Evolutionary conservation across 2,113 vertebrate genomes (phyloP).

Genomic region (Proteles cristata): DNA sequence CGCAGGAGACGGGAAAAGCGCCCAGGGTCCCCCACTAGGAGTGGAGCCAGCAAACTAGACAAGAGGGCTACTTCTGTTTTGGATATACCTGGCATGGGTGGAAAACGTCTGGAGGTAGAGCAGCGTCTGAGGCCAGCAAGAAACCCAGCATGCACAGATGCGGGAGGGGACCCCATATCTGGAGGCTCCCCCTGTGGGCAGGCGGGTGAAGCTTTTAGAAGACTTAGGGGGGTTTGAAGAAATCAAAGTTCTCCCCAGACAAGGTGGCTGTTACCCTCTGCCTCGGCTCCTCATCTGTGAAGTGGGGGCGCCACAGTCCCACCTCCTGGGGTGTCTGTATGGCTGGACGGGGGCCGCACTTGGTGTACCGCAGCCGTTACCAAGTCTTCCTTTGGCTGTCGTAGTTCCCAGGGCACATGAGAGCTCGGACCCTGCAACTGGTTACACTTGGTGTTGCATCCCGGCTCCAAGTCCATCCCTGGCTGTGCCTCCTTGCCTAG

Average conservation of each 20-base stretch:
- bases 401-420: not conserved
- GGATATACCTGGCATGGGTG: not conserved
- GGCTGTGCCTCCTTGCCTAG: not conserved
- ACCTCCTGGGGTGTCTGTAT: not conserved
- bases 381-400: not conserved
- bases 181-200: not conserved
- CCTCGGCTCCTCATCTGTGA: not conserved
- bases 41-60: not conserved
- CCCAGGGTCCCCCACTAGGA: too few relatives aligned
- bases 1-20: not conserved
- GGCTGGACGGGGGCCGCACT: rapidly evolving
- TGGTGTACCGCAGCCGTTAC: rapidly evolving
- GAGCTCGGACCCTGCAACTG: not conserved
- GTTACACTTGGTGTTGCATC: not conserved
- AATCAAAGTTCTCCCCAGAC: not conserved
- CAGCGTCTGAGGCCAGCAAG: not conserved
- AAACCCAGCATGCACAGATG: rapidly evolving
- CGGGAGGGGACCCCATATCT: not conserved
- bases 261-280: not conserved
- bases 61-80: not conserved
- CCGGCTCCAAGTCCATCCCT: not conserved
- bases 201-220: not conserved
- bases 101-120: not conserved
- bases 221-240: not conserved
- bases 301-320: rapidly evolving